These are phyloP conservation scores for Chionoecetes opilio DNA, from an alignment of 1,140 invertebrate species.

Conservation along the genomic window DNA sequence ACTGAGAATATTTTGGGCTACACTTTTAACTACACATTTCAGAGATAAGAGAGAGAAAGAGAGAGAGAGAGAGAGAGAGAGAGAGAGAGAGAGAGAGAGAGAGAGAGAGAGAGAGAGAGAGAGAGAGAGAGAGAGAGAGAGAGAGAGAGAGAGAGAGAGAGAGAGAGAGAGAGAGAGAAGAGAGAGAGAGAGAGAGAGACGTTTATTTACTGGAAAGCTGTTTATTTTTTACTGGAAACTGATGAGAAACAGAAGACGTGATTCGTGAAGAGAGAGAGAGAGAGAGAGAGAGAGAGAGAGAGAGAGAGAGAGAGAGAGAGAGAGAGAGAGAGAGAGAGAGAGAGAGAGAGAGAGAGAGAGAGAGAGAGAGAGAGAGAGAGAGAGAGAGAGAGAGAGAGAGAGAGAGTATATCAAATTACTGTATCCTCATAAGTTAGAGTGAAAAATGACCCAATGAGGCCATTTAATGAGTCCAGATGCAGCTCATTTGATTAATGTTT, in stretches of 20 bases:
- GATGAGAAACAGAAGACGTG: too few species aligned
- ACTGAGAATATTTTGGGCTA: not conserved
- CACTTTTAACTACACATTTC: not conserved
- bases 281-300: too few species aligned
- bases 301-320: too few species aligned
- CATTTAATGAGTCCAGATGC: not conserved
- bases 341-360: constrained; percentile 21
- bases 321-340: too few species aligned
- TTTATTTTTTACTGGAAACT: too few species aligned
- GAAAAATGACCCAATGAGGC: not conserved
- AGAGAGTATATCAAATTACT: not conserved
- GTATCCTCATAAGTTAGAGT: not conserved
- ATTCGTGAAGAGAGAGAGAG: too few species aligned
- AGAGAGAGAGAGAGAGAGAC: constrained; percentile 27
- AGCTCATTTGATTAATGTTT: not conserved
- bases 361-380: constrained; percentile 27
- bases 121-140: constrained; percentile 13
- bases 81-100: constrained; percentile 27
- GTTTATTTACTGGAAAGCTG: too few species aligned
- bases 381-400: constrained; percentile 16
- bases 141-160: not conserved
- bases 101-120: constrained; percentile 27
- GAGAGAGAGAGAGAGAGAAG: constrained; percentile 4
- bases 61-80: too few species aligned
- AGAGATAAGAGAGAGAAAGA: too few species aligned